Percentiles rank a stretch among this genome's conserved stretches.
Evolutionary conservation across 2,888 invertebrate genomes (phyloP).

Genomic region (Stenichneumon culpator): DNA sequence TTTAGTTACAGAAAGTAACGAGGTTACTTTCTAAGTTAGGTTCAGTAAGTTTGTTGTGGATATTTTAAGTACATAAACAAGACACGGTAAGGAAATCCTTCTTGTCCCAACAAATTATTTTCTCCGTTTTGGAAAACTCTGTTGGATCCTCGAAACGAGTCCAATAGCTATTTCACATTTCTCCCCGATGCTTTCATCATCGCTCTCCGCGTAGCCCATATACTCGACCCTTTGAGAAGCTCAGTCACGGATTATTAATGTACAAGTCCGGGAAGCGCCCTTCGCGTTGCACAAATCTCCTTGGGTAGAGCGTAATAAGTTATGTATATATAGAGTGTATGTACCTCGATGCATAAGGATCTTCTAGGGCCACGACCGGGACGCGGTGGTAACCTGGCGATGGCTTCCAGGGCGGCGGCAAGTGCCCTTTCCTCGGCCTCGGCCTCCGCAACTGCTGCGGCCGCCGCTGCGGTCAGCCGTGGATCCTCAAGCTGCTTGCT

Average conservation of each 20-base stretch:
- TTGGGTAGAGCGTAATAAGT: not conserved
- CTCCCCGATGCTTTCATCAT: not conserved
- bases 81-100: too few species aligned
- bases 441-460: conserved; percentile 92
- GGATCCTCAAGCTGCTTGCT: conserved; percentile 88
- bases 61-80: too few species aligned
- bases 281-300: not conserved
- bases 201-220: not conserved
- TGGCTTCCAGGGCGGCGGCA: conserved; percentile 91
- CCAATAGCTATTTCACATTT: not conserved
- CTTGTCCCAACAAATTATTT: not conserved
- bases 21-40: too few species aligned
- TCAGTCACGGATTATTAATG: not conserved
- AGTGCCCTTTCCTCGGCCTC: conserved; percentile 91
- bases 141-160: not conserved
- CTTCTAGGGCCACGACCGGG: conserved; percentile 87
- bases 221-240: not conserved
- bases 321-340: not conserved
- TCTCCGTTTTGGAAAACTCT: not conserved
- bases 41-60: too few species aligned
- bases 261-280: not conserved
- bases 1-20: not conserved
- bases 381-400: conserved; percentile 84
- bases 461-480: conserved; percentile 89
- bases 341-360: conserved; percentile 89